Percentiles rank a stretch among this genome's conserved stretches.
Evolutionary conservation across 2,113 vertebrate species (phyloP).

Genomic region (Madoqua kirkii): DNA sequence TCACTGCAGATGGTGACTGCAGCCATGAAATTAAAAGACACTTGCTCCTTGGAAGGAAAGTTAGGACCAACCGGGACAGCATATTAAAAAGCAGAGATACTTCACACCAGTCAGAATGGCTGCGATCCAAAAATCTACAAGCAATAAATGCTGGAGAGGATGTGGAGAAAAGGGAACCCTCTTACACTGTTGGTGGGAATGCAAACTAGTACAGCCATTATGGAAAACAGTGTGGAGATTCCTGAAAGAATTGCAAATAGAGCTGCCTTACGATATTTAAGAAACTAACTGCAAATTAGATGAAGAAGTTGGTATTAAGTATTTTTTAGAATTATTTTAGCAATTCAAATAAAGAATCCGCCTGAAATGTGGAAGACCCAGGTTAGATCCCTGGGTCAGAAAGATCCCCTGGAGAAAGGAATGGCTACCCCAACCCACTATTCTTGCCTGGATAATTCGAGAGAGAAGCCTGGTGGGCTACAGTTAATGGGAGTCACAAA

Average conservation of each 20-base stretch:
- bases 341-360: neutral
- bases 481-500: neutral
- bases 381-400: neutral
- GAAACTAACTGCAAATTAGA: constrained; percentile 12
- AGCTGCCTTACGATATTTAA: too few species aligned
- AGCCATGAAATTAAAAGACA: neutral
- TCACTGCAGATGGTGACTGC: neutral
- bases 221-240: too few species aligned
- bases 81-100: neutral
- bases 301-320: neutral
- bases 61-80: neutral
- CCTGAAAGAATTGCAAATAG: too few species aligned
- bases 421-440: neutral
- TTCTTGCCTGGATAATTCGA: neutral
- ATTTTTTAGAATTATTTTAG: neutral
- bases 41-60: neutral
- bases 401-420: neutral
- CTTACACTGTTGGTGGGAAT: too few species aligned
- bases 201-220: too few species aligned
- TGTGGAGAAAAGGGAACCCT: too few species aligned
- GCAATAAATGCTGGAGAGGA: too few species aligned
- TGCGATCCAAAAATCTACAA: too few species aligned
- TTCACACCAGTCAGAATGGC: too few species aligned
- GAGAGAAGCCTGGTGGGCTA: neutral
- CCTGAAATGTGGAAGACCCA: neutral